phyloP scores from a whole-genome alignment of 2,888 invertebrate genomes.

The Yponomeuta plumbellus region DNA sequence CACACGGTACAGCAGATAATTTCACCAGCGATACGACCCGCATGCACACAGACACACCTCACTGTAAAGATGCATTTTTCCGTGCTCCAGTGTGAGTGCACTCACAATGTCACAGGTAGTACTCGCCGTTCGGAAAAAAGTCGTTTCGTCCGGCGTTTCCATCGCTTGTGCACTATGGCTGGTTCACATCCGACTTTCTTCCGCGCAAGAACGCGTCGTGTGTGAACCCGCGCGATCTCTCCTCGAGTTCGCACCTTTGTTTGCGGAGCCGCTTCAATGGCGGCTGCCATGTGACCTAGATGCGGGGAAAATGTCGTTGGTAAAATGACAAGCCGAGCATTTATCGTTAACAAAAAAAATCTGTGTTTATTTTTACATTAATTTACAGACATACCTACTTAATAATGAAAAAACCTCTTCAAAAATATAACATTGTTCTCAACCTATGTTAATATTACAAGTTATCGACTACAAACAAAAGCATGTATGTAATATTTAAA shows the following conservation, averaged over 20 bases:
- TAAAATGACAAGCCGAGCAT: slow-evolving; percentile 12
- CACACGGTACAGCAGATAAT: slow-evolving; percentile 6
- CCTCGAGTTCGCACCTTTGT: slow-evolving; percentile 59
- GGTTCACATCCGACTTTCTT: slow-evolving; percentile 75
- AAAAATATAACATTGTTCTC: slow-evolving; percentile 62
- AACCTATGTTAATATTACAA: slow-evolving; percentile 40
- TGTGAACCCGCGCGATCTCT: slow-evolving; percentile 41
- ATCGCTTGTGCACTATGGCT: slow-evolving; percentile 55
- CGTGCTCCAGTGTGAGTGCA: slow-evolving; percentile 4
- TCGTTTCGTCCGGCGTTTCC: slow-evolving; percentile 37
- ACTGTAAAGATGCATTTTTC: not conserved
- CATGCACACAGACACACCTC: slow-evolving; percentile 16
- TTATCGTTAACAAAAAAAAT: slow-evolving; percentile 68
- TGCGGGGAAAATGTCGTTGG: not conserved
- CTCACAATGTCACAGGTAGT: not conserved
- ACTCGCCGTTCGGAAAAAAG: slow-evolving; percentile 44
- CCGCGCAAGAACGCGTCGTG: slow-evolving; percentile 32
- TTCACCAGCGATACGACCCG: slow-evolving; percentile 7
- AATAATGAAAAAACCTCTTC: slow-evolving; percentile 53
- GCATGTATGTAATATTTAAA: not conserved
- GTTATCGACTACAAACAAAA: slow-evolving; percentile 18
- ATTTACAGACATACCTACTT: slow-evolving; percentile 66
- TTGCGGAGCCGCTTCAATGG: slow-evolving; percentile 35
- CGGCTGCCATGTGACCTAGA: slow-evolving; percentile 31
- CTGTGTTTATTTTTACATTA: slow-evolving; percentile 74